Conservation (phyloP, 2,888 invertebrate genomes). For the Anaspis maculata region DNA sequence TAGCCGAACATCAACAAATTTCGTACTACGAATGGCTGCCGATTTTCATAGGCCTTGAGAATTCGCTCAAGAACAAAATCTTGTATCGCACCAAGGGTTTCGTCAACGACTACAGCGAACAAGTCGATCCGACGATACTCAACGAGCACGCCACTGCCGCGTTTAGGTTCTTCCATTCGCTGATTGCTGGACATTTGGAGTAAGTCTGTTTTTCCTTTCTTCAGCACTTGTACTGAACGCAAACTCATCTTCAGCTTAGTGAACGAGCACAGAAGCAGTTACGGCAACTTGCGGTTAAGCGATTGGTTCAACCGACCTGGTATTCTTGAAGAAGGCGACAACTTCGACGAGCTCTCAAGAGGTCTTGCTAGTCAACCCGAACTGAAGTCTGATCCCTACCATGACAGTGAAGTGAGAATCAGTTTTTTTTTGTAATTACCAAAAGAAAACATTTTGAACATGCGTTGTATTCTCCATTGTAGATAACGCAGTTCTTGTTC, state of each 20-base stretch:
- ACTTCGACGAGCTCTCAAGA: slow-evolving; percentile 65
- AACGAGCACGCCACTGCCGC: slow-evolving; percentile 67
- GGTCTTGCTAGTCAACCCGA: slow-evolving; percentile 71
- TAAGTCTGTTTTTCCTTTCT: slow-evolving; percentile 38
- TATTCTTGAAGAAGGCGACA: slow-evolving; percentile 54
- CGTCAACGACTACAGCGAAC: slow-evolving; percentile 59
- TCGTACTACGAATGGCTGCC: slow-evolving; percentile 72
- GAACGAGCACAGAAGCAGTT: slow-evolving; percentile 47
- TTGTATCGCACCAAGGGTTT: slow-evolving; percentile 52
- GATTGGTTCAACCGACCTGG: slow-evolving; percentile 64
- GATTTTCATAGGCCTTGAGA: slow-evolving; percentile 59
- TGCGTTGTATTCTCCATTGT: slow-evolving; percentile 19
- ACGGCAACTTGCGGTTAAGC: slow-evolving; percentile 55
- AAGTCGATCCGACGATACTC: slow-evolving; percentile 55
- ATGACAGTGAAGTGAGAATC: slow-evolving; percentile 61
- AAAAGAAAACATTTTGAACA: background rate
- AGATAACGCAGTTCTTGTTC: slow-evolving; percentile 61
- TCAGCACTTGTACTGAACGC: background rate
- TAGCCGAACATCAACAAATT: slow-evolving; percentile 64
- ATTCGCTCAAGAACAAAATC: slow-evolving; percentile 54
- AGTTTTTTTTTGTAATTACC: background rate
- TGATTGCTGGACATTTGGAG: slow-evolving; percentile 62
- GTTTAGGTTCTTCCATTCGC: slow-evolving; percentile 65
- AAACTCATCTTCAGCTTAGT: slow-evolving; percentile 45
- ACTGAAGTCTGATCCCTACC: slow-evolving; percentile 67